These are phyloP conservation scores for Xiphophorus maculatus DNA, from an alignment of 2,113 vertebrate species.

Conservation along the genomic window DNA sequence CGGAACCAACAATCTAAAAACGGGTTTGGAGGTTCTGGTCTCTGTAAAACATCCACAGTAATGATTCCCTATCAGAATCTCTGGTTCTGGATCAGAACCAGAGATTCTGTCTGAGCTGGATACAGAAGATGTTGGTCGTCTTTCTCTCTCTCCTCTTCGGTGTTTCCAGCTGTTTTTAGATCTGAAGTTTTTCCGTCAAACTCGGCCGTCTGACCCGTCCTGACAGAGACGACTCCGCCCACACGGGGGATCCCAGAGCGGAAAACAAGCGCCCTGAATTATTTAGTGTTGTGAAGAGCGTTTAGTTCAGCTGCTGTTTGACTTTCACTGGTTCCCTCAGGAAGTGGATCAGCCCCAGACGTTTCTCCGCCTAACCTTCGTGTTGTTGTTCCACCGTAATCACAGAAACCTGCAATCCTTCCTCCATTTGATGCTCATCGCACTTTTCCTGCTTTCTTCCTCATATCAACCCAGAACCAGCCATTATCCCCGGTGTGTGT, in stretches of 20 bases:
- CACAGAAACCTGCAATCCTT: not conserved
- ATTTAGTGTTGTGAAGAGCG: slow-evolving; percentile 40
- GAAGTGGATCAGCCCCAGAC: not conserved
- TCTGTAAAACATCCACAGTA: too few species aligned
- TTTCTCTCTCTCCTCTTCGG: not conserved
- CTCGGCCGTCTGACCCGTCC: slow-evolving; percentile 27
- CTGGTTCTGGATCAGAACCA: too few species aligned
- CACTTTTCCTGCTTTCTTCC: slow-evolving; percentile 17
- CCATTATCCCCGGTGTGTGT: slow-evolving; percentile 15
- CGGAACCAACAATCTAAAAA: too few species aligned
- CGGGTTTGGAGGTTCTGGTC: too few species aligned
- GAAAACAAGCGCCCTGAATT: slow-evolving; percentile 58
- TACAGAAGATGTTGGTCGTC: too few species aligned
- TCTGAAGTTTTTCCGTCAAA: slow-evolving; percentile 22
- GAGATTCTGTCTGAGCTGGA: too few species aligned
- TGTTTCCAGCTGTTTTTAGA: not conserved
- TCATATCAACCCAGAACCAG: slow-evolving; percentile 33
- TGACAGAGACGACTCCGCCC: slow-evolving; percentile 37
- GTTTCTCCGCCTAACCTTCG: slow-evolving; percentile 21
- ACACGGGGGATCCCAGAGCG: slow-evolving; percentile 16
- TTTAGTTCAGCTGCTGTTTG: slow-evolving; percentile 48
- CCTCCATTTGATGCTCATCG: slow-evolving; percentile 30
- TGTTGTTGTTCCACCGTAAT: not conserved
- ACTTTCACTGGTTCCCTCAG: slow-evolving; percentile 36
- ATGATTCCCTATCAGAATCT: too few species aligned